phyloP scores from a whole-genome alignment of 2,113 vertebrate genomes.

The Rhombomys opimus region DNA sequence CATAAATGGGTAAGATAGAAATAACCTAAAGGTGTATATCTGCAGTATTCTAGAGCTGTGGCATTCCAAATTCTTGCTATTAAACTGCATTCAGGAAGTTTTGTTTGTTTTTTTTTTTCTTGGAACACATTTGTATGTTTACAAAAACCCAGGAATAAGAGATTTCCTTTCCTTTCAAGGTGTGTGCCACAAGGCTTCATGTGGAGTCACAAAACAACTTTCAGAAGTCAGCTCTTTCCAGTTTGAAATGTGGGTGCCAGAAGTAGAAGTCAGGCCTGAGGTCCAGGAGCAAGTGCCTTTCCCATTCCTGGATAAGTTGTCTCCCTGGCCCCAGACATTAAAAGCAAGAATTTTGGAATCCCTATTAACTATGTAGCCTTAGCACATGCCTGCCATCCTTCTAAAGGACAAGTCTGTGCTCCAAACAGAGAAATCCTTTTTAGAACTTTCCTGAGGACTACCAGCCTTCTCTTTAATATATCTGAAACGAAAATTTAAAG shows the following conservation, averaged over 20 bases:
- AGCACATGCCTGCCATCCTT: background rate
- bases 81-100: background rate
- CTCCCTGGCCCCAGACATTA: background rate
- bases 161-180: background rate
- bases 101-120: background rate
- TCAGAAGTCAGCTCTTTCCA: background rate
- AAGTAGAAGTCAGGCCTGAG: background rate
- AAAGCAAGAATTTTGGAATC: background rate
- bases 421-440: background rate
- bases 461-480: background rate
- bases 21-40: background rate
- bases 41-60: background rate
- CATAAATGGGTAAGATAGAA: background rate
- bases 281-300: background rate
- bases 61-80: background rate
- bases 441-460: background rate
- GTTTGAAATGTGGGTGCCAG: background rate
- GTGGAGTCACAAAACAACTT: background rate
- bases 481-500: background rate
- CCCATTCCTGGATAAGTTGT: background rate
- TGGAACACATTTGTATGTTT: conserved; percentile 33
- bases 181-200: background rate
- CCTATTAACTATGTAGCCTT: background rate
- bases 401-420: background rate
- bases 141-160: background rate